Percentiles rank a stretch among this genome's conserved stretches.
These are phyloP conservation scores for Conger conger DNA, from an alignment of 2,113 vertebrate species.

Conservation along the genomic window DNA sequence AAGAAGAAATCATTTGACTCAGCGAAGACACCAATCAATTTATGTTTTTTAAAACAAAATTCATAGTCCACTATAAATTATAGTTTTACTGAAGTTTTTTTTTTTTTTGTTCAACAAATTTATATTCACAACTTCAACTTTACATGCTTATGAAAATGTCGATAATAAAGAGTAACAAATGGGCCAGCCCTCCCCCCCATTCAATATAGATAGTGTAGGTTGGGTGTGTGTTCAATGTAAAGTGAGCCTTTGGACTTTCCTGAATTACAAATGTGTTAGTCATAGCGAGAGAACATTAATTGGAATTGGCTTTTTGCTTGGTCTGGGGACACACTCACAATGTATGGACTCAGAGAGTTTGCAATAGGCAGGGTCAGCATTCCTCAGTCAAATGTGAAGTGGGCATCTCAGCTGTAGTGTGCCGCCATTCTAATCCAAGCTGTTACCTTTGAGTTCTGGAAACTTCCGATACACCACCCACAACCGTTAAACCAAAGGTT, in stretches of 20 bases:
- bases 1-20: background rate
- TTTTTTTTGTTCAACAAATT: background rate
- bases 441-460: slow-evolving; percentile 38
- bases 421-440: background rate
- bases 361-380: slow-evolving; percentile 23
- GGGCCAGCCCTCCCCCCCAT: background rate
- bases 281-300: background rate
- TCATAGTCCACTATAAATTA: background rate
- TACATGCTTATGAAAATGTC: background rate
- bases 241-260: background rate
- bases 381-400: slow-evolving; percentile 30
- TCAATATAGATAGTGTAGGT: background rate
- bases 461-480: slow-evolving; percentile 40
- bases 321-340: background rate
- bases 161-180: background rate
- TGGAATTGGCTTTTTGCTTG: background rate
- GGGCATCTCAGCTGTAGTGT: background rate
- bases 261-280: background rate
- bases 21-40: background rate
- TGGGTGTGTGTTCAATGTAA: background rate
- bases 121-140: background rate
- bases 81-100: background rate
- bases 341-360: slow-evolving; percentile 8
- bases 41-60: background rate
- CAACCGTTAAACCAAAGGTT: background rate